Evolutionary conservation across 2,888 invertebrate species (phyloP).

Genomic region (Agrenia bidenticulata): DNA sequence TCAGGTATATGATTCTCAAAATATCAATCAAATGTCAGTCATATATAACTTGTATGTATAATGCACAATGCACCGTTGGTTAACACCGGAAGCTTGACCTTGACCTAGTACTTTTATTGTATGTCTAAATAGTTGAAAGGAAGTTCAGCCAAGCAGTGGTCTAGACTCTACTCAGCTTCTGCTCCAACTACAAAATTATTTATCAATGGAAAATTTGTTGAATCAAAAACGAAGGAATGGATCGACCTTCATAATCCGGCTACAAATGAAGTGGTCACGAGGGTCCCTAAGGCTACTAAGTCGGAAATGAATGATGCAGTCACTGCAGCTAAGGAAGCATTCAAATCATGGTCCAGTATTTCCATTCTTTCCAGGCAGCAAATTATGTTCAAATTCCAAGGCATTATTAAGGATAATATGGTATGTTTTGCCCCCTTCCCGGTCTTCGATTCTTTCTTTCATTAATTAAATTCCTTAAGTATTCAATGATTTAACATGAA

Average conservation of each 20-base stretch:
- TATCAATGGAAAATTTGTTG: constrained; percentile 88
- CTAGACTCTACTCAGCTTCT: constrained; percentile 55
- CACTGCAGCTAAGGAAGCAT: constrained; percentile 78
- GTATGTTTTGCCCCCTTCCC: no score
- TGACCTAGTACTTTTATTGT: neutral
- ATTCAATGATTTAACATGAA: neutral
- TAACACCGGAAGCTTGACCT: neutral
- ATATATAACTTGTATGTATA: neutral
- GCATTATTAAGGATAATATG: constrained; percentile 82
- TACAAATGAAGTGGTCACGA: constrained; percentile 74
- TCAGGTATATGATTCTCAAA: constrained; percentile 10
- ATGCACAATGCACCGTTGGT: neutral
- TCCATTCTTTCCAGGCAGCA: constrained; percentile 91
- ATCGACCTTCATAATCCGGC: constrained; percentile 95
- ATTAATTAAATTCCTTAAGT: neutral
- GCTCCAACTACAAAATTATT: constrained; percentile 85
- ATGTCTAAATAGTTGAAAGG: neutral
- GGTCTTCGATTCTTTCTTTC: constrained; percentile 16
- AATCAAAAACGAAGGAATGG: constrained; percentile 91
- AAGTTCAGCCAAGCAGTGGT: neutral
- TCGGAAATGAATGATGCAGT: constrained; percentile 88
- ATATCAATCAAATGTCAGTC: neutral
- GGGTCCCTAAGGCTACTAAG: constrained; percentile 86
- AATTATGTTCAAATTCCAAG: constrained; percentile 83
- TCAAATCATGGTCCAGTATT: constrained; percentile 81